Evolutionary conservation across 2,797 vertebrate species (phyloP), one percentile per base, ranked within the genome.

Genomic region (Thamnophis elegans): DNA sequence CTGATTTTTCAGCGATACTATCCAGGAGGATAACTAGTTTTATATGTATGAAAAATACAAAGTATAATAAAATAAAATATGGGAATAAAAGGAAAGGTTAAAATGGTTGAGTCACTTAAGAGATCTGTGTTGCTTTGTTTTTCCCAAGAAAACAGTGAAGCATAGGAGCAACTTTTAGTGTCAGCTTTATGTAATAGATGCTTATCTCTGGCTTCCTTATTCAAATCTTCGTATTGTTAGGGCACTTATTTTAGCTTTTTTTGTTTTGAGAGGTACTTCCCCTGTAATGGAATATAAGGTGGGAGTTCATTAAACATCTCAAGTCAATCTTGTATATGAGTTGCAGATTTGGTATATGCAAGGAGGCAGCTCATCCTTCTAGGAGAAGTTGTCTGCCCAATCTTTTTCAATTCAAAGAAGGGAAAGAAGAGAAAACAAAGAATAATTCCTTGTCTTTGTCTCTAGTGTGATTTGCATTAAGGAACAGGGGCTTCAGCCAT

Each of bases 1-100:
- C 92, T 68, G 95, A 65, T 53, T 89, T 88, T 1, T 89, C 93
- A 62, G 89, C 94, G 51, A 96, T 93, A 28, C 96, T 96, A 95
- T 98, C 97, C 47, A 98, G 97, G 91, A 98, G 98, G 85, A 98
- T 96, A 86, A 98, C 97, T 91, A 98, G 97, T 93, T 97, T 90
- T 96, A 91, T 78, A 58, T 0, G 92, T 5, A 59, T 16, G 73
- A 0, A 13, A 88, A 93, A 93, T 11, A 9, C 89, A 68, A 14
- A 78, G 88, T 36, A 32, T 91, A 68, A 22, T 5, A 87, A 89
- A 86, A 56, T 94, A 68, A 51, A 36, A 89, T 94, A 68, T 85
- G 26, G 42, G n/a, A 36, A n/a, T 16, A 86, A 85, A 58, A 0
- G 0, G 65, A 55, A 51, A 95, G 28, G 92, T 90, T 32, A 73